phyloP scores from a whole-genome alignment of 2,797 vertebrate species.

The Semaprochilodus insignis region DNA sequence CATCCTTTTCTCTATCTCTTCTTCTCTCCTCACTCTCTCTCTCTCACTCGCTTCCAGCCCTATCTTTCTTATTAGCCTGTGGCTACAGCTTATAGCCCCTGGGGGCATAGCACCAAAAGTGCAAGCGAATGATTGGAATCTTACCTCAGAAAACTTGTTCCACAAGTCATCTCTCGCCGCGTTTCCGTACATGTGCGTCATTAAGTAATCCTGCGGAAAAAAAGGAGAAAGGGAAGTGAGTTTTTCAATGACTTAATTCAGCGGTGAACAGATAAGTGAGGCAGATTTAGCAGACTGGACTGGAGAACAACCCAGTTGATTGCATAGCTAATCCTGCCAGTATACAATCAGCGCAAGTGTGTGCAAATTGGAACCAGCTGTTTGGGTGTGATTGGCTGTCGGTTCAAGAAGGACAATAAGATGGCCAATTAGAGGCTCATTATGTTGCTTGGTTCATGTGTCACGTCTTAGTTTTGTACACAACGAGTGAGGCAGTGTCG shows the following conservation, averaged over 20 bases:
- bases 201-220: slow-evolving; percentile 90
- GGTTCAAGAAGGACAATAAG: slow-evolving; percentile 44
- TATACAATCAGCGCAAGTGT: slow-evolving; percentile 26
- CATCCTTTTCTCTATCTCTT: not conserved
- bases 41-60: not conserved
- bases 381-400: slow-evolving; percentile 49
- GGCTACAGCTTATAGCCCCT: not conserved
- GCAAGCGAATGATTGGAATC: slow-evolving; percentile 4
- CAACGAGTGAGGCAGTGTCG: not conserved
- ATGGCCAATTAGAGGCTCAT: slow-evolving; percentile 42
- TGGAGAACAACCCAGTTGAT: slow-evolving; percentile 4
- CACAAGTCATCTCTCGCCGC: slow-evolving; percentile 96
- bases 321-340: slow-evolving; percentile 28
- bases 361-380: slow-evolving; percentile 45
- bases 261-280: slow-evolving; percentile 28
- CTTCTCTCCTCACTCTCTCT: not conserved
- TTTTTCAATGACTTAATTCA: not conserved
- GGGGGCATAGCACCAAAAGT: not conserved
- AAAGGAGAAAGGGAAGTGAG: slow-evolving; percentile 54
- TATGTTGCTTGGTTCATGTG: slow-evolving; percentile 19
- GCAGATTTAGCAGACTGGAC: not conserved
- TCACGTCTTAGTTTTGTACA: not conserved
- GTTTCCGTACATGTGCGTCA: slow-evolving; percentile 96
- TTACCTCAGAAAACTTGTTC: slow-evolving; percentile 94
- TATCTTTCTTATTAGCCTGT: not conserved